Evolutionary conservation across 2,888 invertebrate genomes (phyloP), one percentile per base, ranked within the genome.

Genomic region (Drosophila tripunctata): DNA sequence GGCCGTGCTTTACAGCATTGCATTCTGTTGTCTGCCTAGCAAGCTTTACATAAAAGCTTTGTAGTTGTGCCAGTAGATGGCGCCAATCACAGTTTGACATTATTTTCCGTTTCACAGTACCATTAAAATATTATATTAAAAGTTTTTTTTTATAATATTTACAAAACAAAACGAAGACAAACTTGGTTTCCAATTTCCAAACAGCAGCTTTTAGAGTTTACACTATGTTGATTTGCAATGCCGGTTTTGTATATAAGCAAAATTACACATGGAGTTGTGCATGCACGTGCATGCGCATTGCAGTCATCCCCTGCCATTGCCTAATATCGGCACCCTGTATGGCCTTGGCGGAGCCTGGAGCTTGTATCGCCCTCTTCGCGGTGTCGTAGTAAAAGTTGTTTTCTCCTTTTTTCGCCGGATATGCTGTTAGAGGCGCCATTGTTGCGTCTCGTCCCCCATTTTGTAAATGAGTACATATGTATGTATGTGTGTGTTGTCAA

Each of bases 351-450:
- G 40, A 56, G 40, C 65, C 4, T 27, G 10, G 27, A 27, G 27
- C 27, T 54, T 40, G 31, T 41, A 4, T 17, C 67, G 80, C 80
- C 65, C 56, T 68, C 60, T 67, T 64, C 55, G 55, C 33, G 64
- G 54, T 48, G 69, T 66, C 55, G 65, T 80, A 84, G 85, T 84
- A 81, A 80, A 84, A 64, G 41, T 58, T 65, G 43, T 51, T 27
- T 63, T 50, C 43, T 57, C 54, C 58, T 38, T 47, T 27, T 67
- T 67, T 44, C 19, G 47, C 67, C 81, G 72, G 78, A 79, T 63
- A 43, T 47, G 63, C 66, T 62, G 60, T 35, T 52, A 75, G 41
- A 27, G 38, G 17, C 44, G 57, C 54, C 67, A 71, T 71, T 50
- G 56, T 61, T 60, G 41, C 21, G 12, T 19, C 33, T 33, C 56